Evolutionary conservation across 53 echinoderm and acorn worm genomes (phyloP).

Genomic region (Crossaster papposus): DNA sequence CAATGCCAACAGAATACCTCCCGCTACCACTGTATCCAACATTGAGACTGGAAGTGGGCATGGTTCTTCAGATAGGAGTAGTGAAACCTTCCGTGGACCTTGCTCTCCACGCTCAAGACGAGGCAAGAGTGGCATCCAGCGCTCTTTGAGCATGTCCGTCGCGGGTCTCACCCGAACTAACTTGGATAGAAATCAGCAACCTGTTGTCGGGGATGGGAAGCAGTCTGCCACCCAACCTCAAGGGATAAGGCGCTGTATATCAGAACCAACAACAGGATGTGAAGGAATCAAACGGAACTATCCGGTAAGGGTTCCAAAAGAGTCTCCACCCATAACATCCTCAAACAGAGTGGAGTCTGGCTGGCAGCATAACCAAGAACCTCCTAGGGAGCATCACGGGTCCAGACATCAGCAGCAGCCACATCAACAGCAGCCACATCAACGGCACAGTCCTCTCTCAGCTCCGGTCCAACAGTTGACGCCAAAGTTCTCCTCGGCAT

Average conservation of each 20-base stretch:
- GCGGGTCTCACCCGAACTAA: not conserved
- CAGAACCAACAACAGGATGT: constrained; percentile 37
- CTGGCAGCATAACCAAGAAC: not conserved
- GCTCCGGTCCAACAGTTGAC: constrained; percentile 15
- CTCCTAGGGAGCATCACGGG: not conserved
- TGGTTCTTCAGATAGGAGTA: not conserved
- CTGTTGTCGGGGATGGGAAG: constrained; percentile 22
- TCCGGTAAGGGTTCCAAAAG: not conserved
- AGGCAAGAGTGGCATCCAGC: not conserved
- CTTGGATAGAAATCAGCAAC: not conserved
- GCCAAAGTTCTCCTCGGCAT: constrained; percentile 39
- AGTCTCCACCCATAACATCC: constrained; percentile 8
- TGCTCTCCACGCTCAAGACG: not conserved
- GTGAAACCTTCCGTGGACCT: not conserved
- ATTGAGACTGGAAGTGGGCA: not conserved
- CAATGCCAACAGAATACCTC: constrained; percentile 28
- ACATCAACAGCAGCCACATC: constrained; percentile 7
- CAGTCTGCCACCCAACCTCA: constrained; percentile 6
- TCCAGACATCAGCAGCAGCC: not conserved
- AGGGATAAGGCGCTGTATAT: constrained; percentile 55
- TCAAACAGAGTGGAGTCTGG: not conserved
- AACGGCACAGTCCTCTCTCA: constrained; percentile 29
- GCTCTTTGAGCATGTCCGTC: constrained; percentile 27
- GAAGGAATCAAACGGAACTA: not conserved
- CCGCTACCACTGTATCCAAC: not conserved